Base-by-base conservation (phyloP, 2,797 vertebrate species). In the Rhynchotus rufescens region DNA sequence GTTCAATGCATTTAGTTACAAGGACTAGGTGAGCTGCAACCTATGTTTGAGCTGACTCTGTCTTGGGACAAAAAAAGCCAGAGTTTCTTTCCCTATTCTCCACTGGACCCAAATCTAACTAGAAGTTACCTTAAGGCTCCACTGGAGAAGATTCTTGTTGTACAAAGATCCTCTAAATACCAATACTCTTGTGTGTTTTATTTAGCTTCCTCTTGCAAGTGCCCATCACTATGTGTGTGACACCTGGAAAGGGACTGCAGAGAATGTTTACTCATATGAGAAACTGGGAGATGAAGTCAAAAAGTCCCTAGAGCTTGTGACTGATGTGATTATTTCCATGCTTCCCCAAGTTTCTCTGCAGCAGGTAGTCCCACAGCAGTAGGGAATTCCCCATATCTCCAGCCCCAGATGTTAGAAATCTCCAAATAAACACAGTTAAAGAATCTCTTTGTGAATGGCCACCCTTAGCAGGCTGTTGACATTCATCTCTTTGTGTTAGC, bases 321-420 rank as follows among this genome's bases (percentile, higher is more conserved):
- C 10, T 1, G 2, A 22, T 64, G 56, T 26, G n/a, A 51, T 51
- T 42, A 45, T 36, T 12, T 1, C 0, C 21, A 12, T 12, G 59
- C 7, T 28, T 69, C 59, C 38, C 4, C 25, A 42, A 9, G 16
- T 21, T 64, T 64, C 66, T 19, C 36, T 44, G 57, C 25, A 62
- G 36, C 36, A 52, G 34, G 6, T 11, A 44, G 4, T 52, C 7
- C 5, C n/a, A 25, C 23, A 9, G 12, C 22, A 61, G 17, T 7
- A n/a, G 20, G 34, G 16, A 25, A 7, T 45, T 49, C 26, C 26
- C 6, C 38, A n/a, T 28, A 12, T 54, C 15, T 45, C 22, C 9
- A 15, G 15, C 15, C 40, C 34, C 51, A 49, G 38, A 30, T 2
- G 2, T 36, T 40, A 65, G 15, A 30, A 57, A 20, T 9, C 21